Evolutionary conservation across 2,888 invertebrate genomes (phyloP).

Genomic region (Spodoptera littoralis): DNA sequence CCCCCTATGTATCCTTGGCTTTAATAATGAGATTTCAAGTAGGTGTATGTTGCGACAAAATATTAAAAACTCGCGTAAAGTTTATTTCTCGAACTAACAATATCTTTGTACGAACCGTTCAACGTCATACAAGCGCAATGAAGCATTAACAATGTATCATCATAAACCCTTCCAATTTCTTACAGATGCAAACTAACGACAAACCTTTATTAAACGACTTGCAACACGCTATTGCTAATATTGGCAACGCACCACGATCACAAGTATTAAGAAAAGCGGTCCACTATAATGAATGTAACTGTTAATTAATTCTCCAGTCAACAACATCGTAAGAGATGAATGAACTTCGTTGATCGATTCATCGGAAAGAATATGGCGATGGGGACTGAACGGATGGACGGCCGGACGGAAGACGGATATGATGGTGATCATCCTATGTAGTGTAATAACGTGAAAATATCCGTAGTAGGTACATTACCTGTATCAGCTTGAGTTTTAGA

Average conservation of each 20-base stretch:
- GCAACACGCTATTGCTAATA: constrained; percentile 24
- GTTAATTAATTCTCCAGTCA: constrained; percentile 34
- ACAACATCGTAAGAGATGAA: constrained; percentile 36
- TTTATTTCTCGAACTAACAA: too few relatives aligned
- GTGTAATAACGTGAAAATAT: constrained; percentile 54
- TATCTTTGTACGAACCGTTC: too few relatives aligned
- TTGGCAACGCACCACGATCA: constrained; percentile 43
- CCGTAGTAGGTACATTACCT: constrained; percentile 25
- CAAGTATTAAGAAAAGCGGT: constrained; percentile 29
- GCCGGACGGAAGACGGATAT: constrained; percentile 40
- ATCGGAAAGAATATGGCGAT: constrained; percentile 32
- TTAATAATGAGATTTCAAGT: too few relatives aligned
- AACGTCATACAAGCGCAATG: too few relatives aligned
- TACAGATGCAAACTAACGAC: constrained; percentile 4
- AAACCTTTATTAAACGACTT: constrained; percentile 38
- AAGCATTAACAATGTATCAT: too few relatives aligned
- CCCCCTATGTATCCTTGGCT: too few relatives aligned
- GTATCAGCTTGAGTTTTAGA: background rate
- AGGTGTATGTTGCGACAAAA: too few relatives aligned
- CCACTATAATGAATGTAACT: constrained; percentile 46
- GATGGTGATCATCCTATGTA: constrained; percentile 4
- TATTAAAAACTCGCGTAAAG: too few relatives aligned
- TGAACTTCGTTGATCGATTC: constrained; percentile 31
- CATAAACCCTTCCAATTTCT: too few relatives aligned
- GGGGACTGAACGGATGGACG: constrained; percentile 4